Conservation (phyloP, 2,113 vertebrate genomes). For the Etheostoma cragini region DNA sequence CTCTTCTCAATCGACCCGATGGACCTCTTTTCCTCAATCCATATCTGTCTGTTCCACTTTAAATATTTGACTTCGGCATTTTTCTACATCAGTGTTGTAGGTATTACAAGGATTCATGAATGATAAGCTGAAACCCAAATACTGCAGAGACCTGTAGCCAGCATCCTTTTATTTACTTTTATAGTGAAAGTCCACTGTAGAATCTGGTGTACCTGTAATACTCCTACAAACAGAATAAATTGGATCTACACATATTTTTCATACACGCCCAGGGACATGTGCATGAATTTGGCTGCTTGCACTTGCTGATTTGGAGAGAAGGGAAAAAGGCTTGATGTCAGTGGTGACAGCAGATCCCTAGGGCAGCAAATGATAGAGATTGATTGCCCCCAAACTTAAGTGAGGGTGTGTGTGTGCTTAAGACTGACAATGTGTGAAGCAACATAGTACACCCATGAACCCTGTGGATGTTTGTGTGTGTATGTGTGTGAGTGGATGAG, state of each 20-base stretch:
- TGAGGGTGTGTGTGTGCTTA: constrained; percentile 11
- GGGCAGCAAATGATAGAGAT: constrained; percentile 30
- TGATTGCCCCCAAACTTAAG: constrained; percentile 40
- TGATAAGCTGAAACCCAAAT: not conserved
- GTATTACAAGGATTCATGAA: constrained; percentile 1
- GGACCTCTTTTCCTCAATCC: not conserved
- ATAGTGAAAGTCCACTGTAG: not conserved
- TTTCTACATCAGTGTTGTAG: not conserved
- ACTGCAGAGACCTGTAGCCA: constrained; percentile 1
- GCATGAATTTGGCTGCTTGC: constrained; percentile 24
- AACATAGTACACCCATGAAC: constrained; percentile 8
- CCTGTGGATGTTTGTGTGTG: constrained; percentile 3
- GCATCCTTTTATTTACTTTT: not conserved
- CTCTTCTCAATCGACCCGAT: not conserved
- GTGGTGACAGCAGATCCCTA: constrained; percentile 32
- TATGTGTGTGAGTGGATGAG: constrained; percentile 4
- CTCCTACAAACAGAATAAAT: constrained; percentile 1
- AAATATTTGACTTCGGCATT: not conserved
- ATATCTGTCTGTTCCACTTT: not conserved
- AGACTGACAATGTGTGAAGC: constrained; percentile 41
- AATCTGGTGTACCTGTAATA: not conserved
- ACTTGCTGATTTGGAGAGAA: constrained; percentile 9
- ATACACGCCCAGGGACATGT: not conserved
- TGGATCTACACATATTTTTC: constrained; percentile 14
- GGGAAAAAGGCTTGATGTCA: constrained; percentile 9